Conservation (phyloP, 2,888 invertebrate genomes). For the Pogonocherus hispidulus region DNA sequence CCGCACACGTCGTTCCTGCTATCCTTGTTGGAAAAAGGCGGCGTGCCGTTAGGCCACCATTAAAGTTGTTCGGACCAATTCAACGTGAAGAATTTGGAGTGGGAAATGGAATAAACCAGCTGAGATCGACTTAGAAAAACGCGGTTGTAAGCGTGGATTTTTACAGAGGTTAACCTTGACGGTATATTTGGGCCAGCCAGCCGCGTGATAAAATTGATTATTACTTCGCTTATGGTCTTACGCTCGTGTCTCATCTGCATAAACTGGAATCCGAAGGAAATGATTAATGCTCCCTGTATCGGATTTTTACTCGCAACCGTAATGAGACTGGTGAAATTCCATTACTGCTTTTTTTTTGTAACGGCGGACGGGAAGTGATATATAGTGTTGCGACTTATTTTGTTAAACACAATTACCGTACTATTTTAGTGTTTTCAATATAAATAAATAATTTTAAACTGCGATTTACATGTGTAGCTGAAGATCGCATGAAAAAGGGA, state of each 20-base stretch:
- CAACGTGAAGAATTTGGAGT: constrained; percentile 33
- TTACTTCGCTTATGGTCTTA: constrained; percentile 27
- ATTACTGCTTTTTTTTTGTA: neutral
- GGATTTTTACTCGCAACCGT: neutral
- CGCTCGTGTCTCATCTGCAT: constrained; percentile 31
- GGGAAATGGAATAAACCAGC: constrained; percentile 28
- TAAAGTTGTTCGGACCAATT: constrained; percentile 9
- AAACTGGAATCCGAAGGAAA: constrained; percentile 20
- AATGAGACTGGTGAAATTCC: neutral
- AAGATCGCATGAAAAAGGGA: no score
- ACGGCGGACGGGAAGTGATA: no score
- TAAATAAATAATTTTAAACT: no score
- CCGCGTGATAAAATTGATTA: constrained; percentile 39
- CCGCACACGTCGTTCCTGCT: constrained; percentile 46
- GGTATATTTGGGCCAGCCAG: constrained; percentile 39
- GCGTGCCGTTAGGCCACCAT: constrained; percentile 25
- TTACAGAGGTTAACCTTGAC: constrained; percentile 47
- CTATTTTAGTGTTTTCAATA: no score
- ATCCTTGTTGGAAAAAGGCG: constrained; percentile 16
- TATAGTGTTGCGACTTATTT: no score
- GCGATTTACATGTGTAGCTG: no score
- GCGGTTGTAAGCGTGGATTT: constrained; percentile 46
- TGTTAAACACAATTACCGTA: no score
- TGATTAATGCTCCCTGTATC: constrained; percentile 7
- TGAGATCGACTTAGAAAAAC: constrained; percentile 33